These are phyloP conservation scores for Catagonus wagneri DNA, from an alignment of 2,113 vertebrate genomes.

Conservation along the genomic window DNA sequence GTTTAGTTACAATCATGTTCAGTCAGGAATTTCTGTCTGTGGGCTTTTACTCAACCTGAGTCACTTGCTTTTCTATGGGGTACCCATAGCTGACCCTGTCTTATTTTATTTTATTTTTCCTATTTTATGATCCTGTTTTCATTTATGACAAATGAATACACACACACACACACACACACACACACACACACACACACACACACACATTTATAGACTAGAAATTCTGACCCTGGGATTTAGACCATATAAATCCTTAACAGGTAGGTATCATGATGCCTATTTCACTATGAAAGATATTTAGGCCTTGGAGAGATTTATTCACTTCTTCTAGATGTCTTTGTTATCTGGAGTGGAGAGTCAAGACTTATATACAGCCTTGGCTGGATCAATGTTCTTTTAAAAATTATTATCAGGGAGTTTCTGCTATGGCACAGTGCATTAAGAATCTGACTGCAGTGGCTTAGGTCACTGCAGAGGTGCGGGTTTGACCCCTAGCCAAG, in stretches of 20 bases:
- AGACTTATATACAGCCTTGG: background rate
- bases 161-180: too few relatives aligned
- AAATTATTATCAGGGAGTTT: background rate
- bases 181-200: too few relatives aligned
- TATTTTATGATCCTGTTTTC: background rate
- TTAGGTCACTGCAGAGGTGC: too few relatives aligned
- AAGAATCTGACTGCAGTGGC: too few relatives aligned
- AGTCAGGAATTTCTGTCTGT: background rate
- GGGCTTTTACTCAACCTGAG: background rate
- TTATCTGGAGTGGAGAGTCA: background rate
- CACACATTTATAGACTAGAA: background rate
- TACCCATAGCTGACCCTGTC: background rate
- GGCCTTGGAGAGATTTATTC: background rate
- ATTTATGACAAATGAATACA: background rate
- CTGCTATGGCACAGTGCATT: too few relatives aligned
- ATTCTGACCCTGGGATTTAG: background rate
- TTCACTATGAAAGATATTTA: constrained; percentile 7
- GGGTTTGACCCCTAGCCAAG: too few relatives aligned
- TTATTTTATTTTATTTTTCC: background rate
- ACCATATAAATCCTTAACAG: background rate
- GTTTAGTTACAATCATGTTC: background rate
- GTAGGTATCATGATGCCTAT: background rate
- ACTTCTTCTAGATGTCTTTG: background rate
- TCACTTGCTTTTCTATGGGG: background rate
- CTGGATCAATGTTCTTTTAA: background rate